Base-by-base conservation (phyloP, 2,113 vertebrate genomes). In the Chiloscyllium plagiosum region DNA sequence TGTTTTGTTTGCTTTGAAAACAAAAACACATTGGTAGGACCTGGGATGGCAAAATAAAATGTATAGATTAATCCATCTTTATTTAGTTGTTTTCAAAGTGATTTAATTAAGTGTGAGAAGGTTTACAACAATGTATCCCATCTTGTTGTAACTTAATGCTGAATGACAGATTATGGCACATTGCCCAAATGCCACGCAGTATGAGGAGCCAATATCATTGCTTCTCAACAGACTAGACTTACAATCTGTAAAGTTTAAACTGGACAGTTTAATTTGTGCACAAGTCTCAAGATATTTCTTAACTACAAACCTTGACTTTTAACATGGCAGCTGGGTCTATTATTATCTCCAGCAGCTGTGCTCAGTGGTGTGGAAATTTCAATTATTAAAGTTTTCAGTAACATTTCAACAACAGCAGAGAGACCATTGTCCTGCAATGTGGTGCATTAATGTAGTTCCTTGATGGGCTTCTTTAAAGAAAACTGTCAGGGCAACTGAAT, bases 211-310 rank as follows among this genome's bases (percentile, higher is more conserved):
- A 26, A 50, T 47, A 87, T 42, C 37, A 87, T 8, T 87, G 19
- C 85, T 22, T 52, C 47, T 87, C 85, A 52, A 22, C 10, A 76
- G 22, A 52, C 50, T 52, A 87, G 22, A 24, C 7, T 26, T 47
- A 87, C 47, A 50, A 87, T 13, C 5, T 87, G 5, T 50, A 8
- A 7, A 19, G 85, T 52, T 87, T 87, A 87, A 26, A 24, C 85
- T 87, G 85, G 24, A 87, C 17, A 87, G 85, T 87, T 52, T 87
- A 47, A 52, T 87, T 87, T 52, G 42, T 87, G 85, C 85, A 83
- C 10, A 8, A 83, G n/a, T 83, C 7, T n/a, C 29, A 86, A 86
- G 42, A 42, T 86, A 50, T 86, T 86, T 24, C 83, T 47, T 1
- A 72, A 72, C 4, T 72, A 72, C 22, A 87, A 87, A 24, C 6